Conservation (phyloP, 1,140 invertebrate genomes). For the Drosophila subobscura region DNA sequence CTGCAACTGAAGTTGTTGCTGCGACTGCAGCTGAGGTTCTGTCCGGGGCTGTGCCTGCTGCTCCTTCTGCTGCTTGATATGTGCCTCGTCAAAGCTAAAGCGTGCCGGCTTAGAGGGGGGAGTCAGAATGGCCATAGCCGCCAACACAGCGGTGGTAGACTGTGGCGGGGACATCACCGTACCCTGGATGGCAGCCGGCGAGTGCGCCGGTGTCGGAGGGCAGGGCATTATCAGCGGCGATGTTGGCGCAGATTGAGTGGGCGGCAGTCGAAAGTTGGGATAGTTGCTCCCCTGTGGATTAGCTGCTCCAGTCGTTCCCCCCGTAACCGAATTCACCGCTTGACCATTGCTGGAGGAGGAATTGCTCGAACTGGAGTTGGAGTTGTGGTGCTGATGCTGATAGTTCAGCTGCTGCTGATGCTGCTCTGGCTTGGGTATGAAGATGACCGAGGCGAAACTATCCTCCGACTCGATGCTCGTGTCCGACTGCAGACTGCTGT, state of each 20-base stretch:
- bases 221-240: slow-evolving; percentile 86
- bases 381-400: slow-evolving; percentile 83
- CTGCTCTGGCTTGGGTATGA: slow-evolving; percentile 89
- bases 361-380: slow-evolving; percentile 84
- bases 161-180: slow-evolving; percentile 70
- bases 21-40: slow-evolving; percentile 13
- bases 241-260: slow-evolving; percentile 87
- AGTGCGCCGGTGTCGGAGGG: slow-evolving; percentile 83
- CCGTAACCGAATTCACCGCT: neutral
- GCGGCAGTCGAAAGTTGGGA: slow-evolving; percentile 43
- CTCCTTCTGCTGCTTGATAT: slow-evolving; percentile 71
- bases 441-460: slow-evolving; percentile 95
- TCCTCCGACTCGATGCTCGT: slow-evolving; percentile 97
- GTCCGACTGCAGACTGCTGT: slow-evolving; percentile 95
- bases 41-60: slow-evolving; percentile 31
- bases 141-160: slow-evolving; percentile 64
- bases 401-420: slow-evolving; percentile 75
- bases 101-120: slow-evolving; percentile 55
- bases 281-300: slow-evolving; percentile 13
- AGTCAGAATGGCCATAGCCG: slow-evolving; percentile 78
- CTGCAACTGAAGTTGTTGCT: neutral
- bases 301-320: slow-evolving; percentile 7
- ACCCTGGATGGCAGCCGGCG: slow-evolving; percentile 72
- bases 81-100: slow-evolving; percentile 78
- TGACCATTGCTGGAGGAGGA: slow-evolving; percentile 75